Percentiles rank a stretch among this genome's conserved stretches.
phyloP scores from a whole-genome alignment of 2,888 invertebrate genomes.

The Stenurella melanura region DNA sequence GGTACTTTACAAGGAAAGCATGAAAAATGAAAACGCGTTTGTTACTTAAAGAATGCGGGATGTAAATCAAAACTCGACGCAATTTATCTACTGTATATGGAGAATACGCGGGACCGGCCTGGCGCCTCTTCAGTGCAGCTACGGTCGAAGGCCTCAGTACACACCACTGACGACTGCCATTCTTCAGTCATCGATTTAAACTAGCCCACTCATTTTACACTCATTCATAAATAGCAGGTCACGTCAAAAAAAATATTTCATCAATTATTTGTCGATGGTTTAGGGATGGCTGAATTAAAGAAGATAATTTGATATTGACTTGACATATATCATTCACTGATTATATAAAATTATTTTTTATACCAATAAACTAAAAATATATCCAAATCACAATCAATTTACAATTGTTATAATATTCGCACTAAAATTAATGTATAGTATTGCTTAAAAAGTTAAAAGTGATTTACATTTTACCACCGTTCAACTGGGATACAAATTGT shows the following conservation, averaged over 20 bases:
- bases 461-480: too few relatives aligned
- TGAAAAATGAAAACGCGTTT: constrained; percentile 73
- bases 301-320: too few relatives aligned
- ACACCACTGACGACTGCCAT: constrained; percentile 19
- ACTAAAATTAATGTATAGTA: too few relatives aligned
- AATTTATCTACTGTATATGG: constrained; percentile 72
- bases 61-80: constrained; percentile 73
- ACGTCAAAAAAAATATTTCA: background rate
- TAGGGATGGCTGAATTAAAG: too few relatives aligned
- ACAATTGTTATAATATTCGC: too few relatives aligned
- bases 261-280: background rate
- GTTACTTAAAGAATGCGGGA: constrained; percentile 72
- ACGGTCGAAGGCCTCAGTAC: constrained; percentile 46
- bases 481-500: too few relatives aligned
- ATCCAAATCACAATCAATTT: background rate
- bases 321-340: too few relatives aligned
- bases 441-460: too few relatives aligned
- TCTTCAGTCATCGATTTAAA: constrained; percentile 11
- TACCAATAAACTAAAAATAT: background rate
- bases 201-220: constrained; percentile 16
- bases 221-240: constrained; percentile 24
- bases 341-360: background rate
- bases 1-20: constrained; percentile 56
- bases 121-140: constrained; percentile 64
- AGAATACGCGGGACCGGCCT: constrained; percentile 67